Evolutionary conservation across 2,113 vertebrate genomes (phyloP).

Genomic region (Hylia prasina): DNA sequence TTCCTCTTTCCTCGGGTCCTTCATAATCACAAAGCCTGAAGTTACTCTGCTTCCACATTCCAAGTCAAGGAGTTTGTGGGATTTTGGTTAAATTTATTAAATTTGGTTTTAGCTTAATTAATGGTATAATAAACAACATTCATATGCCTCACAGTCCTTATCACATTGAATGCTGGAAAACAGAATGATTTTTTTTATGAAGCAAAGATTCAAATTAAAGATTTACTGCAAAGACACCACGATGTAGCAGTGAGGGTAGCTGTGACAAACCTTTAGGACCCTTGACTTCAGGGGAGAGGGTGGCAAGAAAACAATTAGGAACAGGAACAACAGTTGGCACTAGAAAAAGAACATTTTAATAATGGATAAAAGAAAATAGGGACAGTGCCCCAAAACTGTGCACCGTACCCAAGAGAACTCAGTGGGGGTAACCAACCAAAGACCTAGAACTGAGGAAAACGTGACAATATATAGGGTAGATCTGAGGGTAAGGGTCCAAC

Average conservation of each 20-base stretch:
- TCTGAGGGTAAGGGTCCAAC: background rate
- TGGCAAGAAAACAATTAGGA: background rate
- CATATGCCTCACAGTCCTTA: background rate
- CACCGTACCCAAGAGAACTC: background rate
- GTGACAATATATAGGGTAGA: background rate
- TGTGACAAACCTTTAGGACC: background rate
- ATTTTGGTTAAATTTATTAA: background rate
- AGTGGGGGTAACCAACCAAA: no score
- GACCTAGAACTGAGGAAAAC: background rate
- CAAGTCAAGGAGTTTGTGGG: background rate
- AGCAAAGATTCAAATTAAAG: background rate
- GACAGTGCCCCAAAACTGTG: background rate
- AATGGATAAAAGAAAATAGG: background rate
- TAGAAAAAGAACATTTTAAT: background rate
- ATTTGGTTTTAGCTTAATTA: background rate
- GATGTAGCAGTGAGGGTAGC: background rate
- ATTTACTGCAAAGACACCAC: background rate
- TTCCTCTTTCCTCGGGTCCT: fast-evolving
- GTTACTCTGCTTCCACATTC: background rate
- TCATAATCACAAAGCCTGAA: fast-evolving
- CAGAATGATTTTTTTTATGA: background rate
- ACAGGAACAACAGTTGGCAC: background rate
- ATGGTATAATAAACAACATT: background rate
- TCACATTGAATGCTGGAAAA: background rate
- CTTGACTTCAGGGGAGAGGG: background rate